Evolutionary conservation across 2,113 vertebrate genomes (phyloP).

Genomic region (Equus przewalskii): DNA sequence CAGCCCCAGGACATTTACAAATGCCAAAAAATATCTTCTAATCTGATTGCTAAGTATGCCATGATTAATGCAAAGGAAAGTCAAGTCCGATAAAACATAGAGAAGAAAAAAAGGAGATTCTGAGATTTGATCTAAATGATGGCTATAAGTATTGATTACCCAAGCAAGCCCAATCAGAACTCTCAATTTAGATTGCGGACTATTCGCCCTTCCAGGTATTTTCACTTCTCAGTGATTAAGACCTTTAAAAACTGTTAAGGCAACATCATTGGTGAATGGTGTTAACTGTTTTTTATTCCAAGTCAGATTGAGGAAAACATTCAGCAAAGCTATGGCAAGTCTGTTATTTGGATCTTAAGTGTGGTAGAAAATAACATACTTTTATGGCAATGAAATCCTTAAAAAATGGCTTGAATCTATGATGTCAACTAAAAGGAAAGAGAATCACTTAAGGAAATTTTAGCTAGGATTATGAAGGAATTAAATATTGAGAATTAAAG

Average conservation of each 20-base stretch:
- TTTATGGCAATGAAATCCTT: background rate
- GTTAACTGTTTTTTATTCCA: constrained; percentile 49
- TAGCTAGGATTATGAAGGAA: background rate
- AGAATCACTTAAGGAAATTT: constrained; percentile 42
- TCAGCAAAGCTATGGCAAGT: constrained; percentile 10
- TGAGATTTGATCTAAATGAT: constrained; percentile 44
- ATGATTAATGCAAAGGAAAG: background rate
- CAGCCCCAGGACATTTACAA: background rate
- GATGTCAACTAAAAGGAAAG: constrained; percentile 32
- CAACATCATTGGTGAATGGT: background rate
- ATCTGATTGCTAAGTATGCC: background rate
- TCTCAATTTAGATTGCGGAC: background rate
- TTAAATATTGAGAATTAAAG: constrained; percentile 60
- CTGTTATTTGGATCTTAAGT: background rate
- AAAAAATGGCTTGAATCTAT: constrained; percentile 52
- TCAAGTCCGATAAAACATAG: background rate
- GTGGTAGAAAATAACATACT: background rate
- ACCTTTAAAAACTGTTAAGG: background rate
- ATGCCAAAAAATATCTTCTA: background rate
- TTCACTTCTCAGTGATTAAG: background rate
- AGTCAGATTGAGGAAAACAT: background rate
- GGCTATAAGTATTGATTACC: background rate
- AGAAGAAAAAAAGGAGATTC: background rate
- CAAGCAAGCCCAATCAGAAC: background rate
- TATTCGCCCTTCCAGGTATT: background rate